A percentile compares a stretch with the other conserved stretches of the same genome.
Evolutionary conservation across 2,888 invertebrate species (phyloP).

Genomic region (Biston betularia): DNA sequence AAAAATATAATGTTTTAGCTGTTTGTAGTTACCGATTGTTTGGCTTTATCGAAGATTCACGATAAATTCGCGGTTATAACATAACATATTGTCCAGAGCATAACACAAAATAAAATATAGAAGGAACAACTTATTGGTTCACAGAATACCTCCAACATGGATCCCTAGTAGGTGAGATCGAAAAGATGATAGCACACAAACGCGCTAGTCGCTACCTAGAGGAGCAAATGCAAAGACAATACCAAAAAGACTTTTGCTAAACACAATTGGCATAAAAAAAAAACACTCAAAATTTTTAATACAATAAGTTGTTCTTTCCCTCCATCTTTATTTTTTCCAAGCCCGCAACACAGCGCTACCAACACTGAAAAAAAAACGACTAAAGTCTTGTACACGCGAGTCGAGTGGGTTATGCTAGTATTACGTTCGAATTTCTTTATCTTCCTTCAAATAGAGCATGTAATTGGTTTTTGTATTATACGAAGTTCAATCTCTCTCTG

Average conservation of each 20-base stretch:
- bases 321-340: conserved; percentile 54
- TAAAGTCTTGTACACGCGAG: conserved; percentile 37
- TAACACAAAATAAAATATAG: conserved; percentile 43
- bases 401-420: conserved; percentile 48
- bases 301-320: conserved; percentile 64
- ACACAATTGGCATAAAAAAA: conserved; percentile 20
- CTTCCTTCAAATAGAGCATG: conserved; percentile 39
- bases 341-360: conserved; percentile 71
- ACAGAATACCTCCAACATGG: conserved; percentile 38
- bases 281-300: conserved; percentile 30
- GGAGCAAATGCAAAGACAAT: conserved; percentile 28
- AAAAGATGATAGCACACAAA: conserved; percentile 35
- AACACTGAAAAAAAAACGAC: conserved; percentile 34
- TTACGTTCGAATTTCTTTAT: conserved; percentile 33
- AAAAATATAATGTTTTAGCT: neutral
- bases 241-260: conserved; percentile 33
- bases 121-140: conserved; percentile 48
- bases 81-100: conserved; percentile 41
- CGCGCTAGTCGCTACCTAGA: conserved; percentile 32
- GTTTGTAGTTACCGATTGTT: neutral
- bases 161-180: conserved; percentile 36
- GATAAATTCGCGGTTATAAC: conserved; percentile 2
- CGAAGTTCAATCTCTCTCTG: conserved; percentile 25
- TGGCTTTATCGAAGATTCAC: conserved; percentile 25
- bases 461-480: conserved; percentile 32